Percentiles rank a stretch among this genome's conserved stretches.
phyloP scores from a whole-genome alignment of 1,140 invertebrate species.

The Drosophila sproati region DNA sequence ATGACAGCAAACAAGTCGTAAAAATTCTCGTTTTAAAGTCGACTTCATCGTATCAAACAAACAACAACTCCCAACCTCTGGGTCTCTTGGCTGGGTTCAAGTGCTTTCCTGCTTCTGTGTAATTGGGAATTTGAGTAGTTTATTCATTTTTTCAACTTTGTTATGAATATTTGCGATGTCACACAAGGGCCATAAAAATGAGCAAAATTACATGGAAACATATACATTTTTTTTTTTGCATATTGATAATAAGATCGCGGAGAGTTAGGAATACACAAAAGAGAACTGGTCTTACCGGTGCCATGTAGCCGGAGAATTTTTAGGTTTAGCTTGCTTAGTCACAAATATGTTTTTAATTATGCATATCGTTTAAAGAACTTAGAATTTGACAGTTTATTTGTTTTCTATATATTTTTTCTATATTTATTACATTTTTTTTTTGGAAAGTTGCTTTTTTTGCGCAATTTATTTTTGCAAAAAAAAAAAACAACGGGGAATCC shows the following conservation, averaged over 20 bases:
- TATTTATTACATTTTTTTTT: slow-evolving; percentile 43
- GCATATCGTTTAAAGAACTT: slow-evolving; percentile 46
- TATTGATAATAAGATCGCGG: not conserved
- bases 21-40: slow-evolving; percentile 63
- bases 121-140: not conserved
- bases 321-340: slow-evolving; percentile 20
- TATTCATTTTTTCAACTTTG: not conserved
- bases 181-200: slow-evolving; percentile 5
- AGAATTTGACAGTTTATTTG: slow-evolving; percentile 58
- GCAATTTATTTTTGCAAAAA: slow-evolving; percentile 55
- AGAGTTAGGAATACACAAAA: slow-evolving; percentile 7
- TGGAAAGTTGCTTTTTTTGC: slow-evolving; percentile 67
- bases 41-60: slow-evolving; percentile 8
- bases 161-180: not conserved
- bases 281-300: slow-evolving; percentile 61
- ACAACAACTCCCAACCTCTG: not conserved
- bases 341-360: slow-evolving; percentile 74
- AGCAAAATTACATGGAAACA: slow-evolving; percentile 30
- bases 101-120: slow-evolving; percentile 27
- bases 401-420: slow-evolving; percentile 2
- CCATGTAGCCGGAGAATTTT: slow-evolving; percentile 47
- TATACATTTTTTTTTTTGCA: not conserved
- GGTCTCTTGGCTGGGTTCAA: slow-evolving; percentile 34
- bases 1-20: slow-evolving; percentile 77
- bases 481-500: slow-evolving; percentile 62